phyloP scores from a whole-genome alignment of 2,888 invertebrate genomes.

The Eupelmus urozonus region DNA sequence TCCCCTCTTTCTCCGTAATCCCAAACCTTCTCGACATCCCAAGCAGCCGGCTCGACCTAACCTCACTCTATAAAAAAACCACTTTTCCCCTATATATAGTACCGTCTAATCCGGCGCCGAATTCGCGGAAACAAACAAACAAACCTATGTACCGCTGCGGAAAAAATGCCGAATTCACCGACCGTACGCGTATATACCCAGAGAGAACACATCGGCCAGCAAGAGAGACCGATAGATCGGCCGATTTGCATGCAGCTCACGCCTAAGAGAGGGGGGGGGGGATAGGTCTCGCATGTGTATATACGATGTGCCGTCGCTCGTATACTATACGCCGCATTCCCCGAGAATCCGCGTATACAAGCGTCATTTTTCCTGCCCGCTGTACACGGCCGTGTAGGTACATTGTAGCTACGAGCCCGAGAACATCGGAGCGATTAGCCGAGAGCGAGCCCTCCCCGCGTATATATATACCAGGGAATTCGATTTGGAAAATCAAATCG shows the following conservation, averaged over 20 bases:
- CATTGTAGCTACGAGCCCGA: no score
- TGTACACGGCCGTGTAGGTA: background rate
- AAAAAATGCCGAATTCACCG: conserved; percentile 4
- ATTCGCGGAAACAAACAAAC: conserved; percentile 12
- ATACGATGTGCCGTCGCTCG: background rate
- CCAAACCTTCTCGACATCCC: no score
- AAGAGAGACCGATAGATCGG: conserved; percentile 15
- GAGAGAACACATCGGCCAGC: no score
- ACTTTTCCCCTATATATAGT: no score
- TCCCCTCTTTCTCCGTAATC: no score
- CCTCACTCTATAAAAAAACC: background rate
- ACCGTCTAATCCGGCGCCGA: background rate
- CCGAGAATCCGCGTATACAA: background rate
- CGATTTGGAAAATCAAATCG: no score
- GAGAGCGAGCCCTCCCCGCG: no score
- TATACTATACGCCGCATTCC: background rate
- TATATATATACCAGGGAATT: no score
- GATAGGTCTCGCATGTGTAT: background rate
- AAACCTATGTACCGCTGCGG: background rate
- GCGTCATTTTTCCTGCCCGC: background rate
- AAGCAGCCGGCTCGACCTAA: background rate
- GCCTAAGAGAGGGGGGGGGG: background rate
- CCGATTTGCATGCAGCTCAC: background rate
- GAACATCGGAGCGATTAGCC: no score
- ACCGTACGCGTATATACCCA: no score